Percentiles rank a stretch among this genome's conserved stretches.
Evolutionary conservation across 2,113 vertebrate genomes (phyloP).

Genomic region (Perca schrenkii): DNA sequence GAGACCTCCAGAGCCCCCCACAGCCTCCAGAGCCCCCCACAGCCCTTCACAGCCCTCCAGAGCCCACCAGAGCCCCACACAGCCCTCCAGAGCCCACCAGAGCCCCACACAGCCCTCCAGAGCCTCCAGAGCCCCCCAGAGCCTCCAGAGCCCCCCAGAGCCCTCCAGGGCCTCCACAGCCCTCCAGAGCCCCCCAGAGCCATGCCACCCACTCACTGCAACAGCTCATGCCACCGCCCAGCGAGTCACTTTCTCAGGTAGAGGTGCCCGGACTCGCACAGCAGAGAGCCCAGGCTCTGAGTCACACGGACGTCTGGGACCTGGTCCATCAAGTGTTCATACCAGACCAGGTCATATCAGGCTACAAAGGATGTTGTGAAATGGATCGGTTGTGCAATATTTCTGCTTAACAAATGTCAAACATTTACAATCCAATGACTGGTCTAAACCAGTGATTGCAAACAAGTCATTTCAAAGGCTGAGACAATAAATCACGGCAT

Average conservation of each 20-base stretch:
- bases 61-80: no score
- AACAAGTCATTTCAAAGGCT: not conserved
- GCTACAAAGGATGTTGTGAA: not conserved
- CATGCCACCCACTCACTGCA: slow-evolving; percentile 2
- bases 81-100: no score
- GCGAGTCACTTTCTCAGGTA: slow-evolving; percentile 5
- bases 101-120: no score
- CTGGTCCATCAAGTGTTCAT: no score
- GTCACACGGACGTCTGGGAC: no score
- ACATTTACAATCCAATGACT: not conserved
- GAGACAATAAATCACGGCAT: not conserved
- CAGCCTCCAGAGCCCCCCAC: no score
- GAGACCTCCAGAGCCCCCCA: no score
- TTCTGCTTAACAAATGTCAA: not conserved
- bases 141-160: not conserved
- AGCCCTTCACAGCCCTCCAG: no score
- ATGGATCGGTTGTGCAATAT: not conserved
- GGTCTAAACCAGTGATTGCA: not conserved
- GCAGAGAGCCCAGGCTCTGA: no score
- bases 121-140: no score
- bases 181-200: not conserved
- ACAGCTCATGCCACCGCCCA: not conserved
- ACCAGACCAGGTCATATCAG: no score
- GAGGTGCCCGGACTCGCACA: not conserved
- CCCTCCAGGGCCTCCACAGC: not conserved